These are phyloP conservation scores for Parochlus steinenii DNA, from an alignment of 2,888 invertebrate genomes.

Conservation along the genomic window DNA sequence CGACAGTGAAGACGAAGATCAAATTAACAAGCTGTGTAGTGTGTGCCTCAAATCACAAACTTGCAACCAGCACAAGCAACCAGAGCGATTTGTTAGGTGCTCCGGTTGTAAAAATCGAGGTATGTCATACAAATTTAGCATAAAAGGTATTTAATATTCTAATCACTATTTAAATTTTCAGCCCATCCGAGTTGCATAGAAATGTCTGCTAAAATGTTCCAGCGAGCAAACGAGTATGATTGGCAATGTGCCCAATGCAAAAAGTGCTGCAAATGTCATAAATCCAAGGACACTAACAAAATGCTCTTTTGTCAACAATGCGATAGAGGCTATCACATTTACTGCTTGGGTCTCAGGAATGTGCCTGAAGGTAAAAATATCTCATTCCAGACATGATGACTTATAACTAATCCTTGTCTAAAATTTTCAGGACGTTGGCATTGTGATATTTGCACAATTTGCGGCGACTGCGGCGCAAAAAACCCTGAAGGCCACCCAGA, in stretches of 20 bases:
- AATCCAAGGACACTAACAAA: constrained; percentile 70
- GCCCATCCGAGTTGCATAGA: constrained; percentile 81
- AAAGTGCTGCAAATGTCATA: constrained; percentile 68
- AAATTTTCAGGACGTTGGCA: constrained; percentile 55
- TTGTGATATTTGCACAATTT: constrained; percentile 63
- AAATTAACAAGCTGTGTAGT: constrained; percentile 44
- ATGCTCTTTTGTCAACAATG: constrained; percentile 92
- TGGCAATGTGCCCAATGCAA: constrained; percentile 95
- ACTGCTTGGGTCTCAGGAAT: constrained; percentile 66
- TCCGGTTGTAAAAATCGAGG: constrained; percentile 39
- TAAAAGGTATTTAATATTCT: neutral
- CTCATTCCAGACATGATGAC: neutral
- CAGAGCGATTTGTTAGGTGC: constrained; percentile 43
- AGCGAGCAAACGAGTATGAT: constrained; percentile 65
- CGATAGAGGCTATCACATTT: constrained; percentile 86
- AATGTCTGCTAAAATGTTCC: constrained; percentile 64
- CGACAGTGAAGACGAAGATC: constrained; percentile 19
- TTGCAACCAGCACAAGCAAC: constrained; percentile 38
- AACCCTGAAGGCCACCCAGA: constrained; percentile 29
- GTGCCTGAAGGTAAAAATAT: constrained; percentile 54
- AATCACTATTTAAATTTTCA: constrained; percentile 23
- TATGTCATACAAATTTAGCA: constrained; percentile 21
- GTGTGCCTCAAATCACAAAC: constrained; percentile 38
- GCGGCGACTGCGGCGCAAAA: constrained; percentile 42
- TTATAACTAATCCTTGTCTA: neutral